Conservation (phyloP, 1,140 invertebrate genomes). For the Hylyphantes graminicola region DNA sequence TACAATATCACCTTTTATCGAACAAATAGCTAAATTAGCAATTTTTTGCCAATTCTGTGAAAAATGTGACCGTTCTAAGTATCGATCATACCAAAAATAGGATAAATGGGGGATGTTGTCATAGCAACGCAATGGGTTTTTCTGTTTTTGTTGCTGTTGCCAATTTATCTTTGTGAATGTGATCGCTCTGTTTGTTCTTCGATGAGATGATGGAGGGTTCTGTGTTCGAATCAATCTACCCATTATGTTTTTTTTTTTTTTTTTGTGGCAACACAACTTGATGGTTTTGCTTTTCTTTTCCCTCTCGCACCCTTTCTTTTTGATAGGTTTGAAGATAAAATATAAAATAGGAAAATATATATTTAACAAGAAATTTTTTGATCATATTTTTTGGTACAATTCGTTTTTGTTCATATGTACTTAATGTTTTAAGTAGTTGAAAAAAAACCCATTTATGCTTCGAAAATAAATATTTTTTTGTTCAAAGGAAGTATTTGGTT, state of each 20-base stretch:
- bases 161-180: constrained; percentile 38
- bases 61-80: background rate
- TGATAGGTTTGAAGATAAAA: background rate
- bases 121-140: constrained; percentile 10
- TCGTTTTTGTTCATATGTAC: too few species aligned
- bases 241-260: background rate
- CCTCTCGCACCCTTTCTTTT: background rate
- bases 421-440: too few species aligned
- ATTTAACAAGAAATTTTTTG: too few species aligned
- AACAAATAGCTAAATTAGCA: too few species aligned
- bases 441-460: too few species aligned
- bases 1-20: too few species aligned
- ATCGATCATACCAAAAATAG: constrained; percentile 35
- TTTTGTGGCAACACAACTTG: background rate
- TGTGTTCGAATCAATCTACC: constrained; percentile 16
- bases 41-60: too few species aligned
- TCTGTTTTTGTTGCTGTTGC: constrained; percentile 17
- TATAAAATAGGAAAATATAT: background rate
- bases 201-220: constrained; percentile 23
- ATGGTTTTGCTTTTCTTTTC: background rate
- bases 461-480: too few species aligned
- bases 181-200: constrained; percentile 24
- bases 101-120: constrained; percentile 20
- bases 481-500: too few species aligned
- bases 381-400: too few species aligned